Percentiles rank a stretch among this genome's conserved stretches.
phyloP scores from a whole-genome alignment of 2,888 invertebrate species.

The Leptogaster cylindrica region DNA sequence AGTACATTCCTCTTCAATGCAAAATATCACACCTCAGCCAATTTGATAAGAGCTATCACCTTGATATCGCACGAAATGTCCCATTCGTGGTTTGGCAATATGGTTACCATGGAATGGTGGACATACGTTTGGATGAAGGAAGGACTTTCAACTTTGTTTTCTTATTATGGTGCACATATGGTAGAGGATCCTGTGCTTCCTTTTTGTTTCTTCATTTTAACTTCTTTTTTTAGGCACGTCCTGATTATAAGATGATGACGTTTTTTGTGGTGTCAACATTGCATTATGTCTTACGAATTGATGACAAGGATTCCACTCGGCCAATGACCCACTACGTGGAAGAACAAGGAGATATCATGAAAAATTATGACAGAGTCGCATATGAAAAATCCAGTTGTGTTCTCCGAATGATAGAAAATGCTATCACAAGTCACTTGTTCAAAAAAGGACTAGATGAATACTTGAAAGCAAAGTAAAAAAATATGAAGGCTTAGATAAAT shows the following conservation, averaged over 20 bases:
- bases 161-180: conserved; percentile 39
- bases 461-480: conserved; percentile 25
- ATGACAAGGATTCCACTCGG: conserved; percentile 68
- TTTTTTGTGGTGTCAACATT: conserved; percentile 62
- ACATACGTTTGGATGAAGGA: conserved; percentile 72
- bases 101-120: conserved; percentile 72
- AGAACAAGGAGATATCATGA: conserved; percentile 77
- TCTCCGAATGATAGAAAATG: conserved; percentile 44
- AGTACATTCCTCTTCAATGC: not conserved
- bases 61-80: conserved; percentile 65
- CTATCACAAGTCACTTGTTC: conserved; percentile 23
- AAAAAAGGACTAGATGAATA: conserved; percentile 37
- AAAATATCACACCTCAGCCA: not conserved
- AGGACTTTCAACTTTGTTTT: conserved; percentile 68
- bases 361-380: conserved; percentile 79
- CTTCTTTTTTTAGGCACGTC: conserved; percentile 58
- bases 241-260: conserved; percentile 72
- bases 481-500: not conserved
- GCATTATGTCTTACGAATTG: conserved; percentile 62
- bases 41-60: not conserved
- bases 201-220: not conserved
- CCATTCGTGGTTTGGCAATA: conserved; percentile 79
- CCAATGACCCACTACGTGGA: conserved; percentile 79
- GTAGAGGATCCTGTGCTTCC: conserved; percentile 11
- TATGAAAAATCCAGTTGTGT: conserved; percentile 69